phyloP scores from a whole-genome alignment of 2,888 invertebrate genomes.

The Bruchidius siliquastri region DNA sequence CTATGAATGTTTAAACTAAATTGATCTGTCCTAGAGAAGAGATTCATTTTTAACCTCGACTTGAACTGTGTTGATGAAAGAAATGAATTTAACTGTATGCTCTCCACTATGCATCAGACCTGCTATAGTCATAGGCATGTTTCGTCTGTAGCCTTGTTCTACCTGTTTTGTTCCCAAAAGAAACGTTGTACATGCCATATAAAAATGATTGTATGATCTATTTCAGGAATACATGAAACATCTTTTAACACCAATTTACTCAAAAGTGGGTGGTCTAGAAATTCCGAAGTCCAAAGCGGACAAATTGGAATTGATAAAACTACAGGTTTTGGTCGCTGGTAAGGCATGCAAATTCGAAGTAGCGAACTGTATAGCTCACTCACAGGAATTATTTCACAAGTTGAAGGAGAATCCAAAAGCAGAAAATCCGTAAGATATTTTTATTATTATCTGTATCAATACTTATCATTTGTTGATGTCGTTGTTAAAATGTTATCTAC shows the following conservation, averaged over 20 bases:
- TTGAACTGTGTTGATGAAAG: too few relatives aligned
- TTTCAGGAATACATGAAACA: conserved; percentile 60
- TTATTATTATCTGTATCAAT: too few relatives aligned
- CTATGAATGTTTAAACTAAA: too few relatives aligned
- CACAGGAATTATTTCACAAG: conserved; percentile 66
- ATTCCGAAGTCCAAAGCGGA: conserved; percentile 45
- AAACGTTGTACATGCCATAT: too few relatives aligned
- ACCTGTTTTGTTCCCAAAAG: too few relatives aligned
- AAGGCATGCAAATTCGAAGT: conserved; percentile 74
- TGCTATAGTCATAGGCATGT: too few relatives aligned
- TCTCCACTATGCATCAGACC: too few relatives aligned
- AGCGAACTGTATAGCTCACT: conserved; percentile 68
- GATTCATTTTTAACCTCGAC: too few relatives aligned
- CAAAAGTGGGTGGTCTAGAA: conserved; percentile 55
- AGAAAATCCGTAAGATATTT: conserved; percentile 64
- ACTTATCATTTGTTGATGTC: background rate
- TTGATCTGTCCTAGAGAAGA: too few relatives aligned
- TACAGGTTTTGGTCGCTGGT: conserved; percentile 54
- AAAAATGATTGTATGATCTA: background rate
- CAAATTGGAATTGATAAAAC: conserved; percentile 57
- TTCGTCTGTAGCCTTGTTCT: too few relatives aligned
- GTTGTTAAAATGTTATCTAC: too few relatives aligned
- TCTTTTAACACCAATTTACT: conserved; percentile 60
- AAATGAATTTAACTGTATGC: too few relatives aligned
- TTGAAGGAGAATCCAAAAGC: conserved; percentile 73